Evolutionary conservation across 2,888 invertebrate genomes (phyloP).

Genomic region (Xestia rhomboidea): DNA sequence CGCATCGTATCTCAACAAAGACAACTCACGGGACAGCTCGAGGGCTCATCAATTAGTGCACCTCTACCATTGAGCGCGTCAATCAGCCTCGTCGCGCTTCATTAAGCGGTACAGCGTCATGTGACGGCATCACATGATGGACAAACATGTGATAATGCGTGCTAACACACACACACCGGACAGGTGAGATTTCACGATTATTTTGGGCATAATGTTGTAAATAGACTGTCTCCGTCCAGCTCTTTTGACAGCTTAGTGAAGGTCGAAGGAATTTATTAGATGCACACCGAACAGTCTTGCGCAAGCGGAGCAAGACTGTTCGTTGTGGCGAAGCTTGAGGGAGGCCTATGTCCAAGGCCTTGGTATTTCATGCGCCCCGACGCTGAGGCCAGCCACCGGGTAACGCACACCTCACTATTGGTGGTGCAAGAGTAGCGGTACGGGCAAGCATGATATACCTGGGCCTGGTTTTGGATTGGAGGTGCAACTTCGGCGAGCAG

Average conservation of each 20-base stretch:
- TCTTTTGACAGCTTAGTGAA: background rate
- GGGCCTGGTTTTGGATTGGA: background rate
- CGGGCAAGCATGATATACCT: background rate
- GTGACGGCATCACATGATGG: constrained; percentile 43
- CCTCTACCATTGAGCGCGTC: constrained; percentile 32
- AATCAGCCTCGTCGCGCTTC: constrained; percentile 26
- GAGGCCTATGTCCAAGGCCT: background rate
- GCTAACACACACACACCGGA: constrained; percentile 29
- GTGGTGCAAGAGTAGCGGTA: background rate
- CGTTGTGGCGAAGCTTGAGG: background rate
- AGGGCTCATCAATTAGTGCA: constrained; percentile 47
- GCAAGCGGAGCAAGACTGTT: background rate
- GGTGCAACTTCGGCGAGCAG: background rate
- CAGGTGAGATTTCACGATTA: constrained; percentile 41
- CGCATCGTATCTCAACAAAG: background rate
- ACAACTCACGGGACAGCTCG: background rate
- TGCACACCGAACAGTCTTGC: too few relatives aligned
- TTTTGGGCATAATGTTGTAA: constrained; percentile 21
- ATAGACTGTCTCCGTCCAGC: background rate
- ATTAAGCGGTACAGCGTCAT: constrained; percentile 29
- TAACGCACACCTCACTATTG: background rate
- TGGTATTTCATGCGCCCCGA: background rate
- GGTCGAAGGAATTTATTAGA: background rate
- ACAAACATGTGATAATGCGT: constrained; percentile 25
- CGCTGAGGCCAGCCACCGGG: background rate